These are phyloP conservation scores for Galleria mellonella DNA, from an alignment of 1,140 invertebrate species.

Conservation along the genomic window DNA sequence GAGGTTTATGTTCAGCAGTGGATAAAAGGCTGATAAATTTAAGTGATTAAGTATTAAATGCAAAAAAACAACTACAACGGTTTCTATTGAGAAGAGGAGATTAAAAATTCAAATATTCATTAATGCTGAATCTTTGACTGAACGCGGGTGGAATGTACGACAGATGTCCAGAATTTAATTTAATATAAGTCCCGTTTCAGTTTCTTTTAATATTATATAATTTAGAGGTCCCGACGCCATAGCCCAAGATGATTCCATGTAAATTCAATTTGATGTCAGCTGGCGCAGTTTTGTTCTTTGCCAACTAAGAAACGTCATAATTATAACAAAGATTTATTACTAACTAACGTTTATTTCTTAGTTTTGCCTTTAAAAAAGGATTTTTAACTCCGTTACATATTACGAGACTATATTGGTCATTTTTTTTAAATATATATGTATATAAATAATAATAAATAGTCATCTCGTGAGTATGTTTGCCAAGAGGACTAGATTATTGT, in stretches of 20 bases:
- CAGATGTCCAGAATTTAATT: slow-evolving; percentile 30
- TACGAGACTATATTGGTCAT: too few relatives aligned
- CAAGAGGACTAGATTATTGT: too few relatives aligned
- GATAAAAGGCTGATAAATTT: too few relatives aligned
- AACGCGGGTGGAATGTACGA: slow-evolving; percentile 19
- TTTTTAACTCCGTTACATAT: too few relatives aligned
- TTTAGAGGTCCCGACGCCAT: slow-evolving; percentile 15
- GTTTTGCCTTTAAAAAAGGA: too few relatives aligned
- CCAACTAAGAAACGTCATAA: slow-evolving; percentile 6
- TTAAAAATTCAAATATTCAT: slow-evolving; percentile 31
- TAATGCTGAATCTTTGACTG: slow-evolving; percentile 21
- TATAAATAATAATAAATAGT: too few relatives aligned
- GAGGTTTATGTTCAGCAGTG: too few relatives aligned
- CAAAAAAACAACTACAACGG: too few relatives aligned
- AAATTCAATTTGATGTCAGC: slow-evolving; percentile 26
- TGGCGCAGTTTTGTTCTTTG: slow-evolving; percentile 8
- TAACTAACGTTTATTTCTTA: slow-evolving; percentile 1
- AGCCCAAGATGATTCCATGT: slow-evolving; percentile 24
- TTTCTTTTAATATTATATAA: slow-evolving; percentile 31
- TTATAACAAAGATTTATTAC: too few relatives aligned
- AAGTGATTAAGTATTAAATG: too few relatives aligned
- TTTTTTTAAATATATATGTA: too few relatives aligned
- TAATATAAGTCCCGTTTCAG: slow-evolving; percentile 22
- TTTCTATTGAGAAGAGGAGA: slow-evolving; percentile 5
- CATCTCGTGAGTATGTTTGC: too few relatives aligned